These are phyloP conservation scores for Creontiades dilutus DNA, from an alignment of 2,888 invertebrate genomes.

Conservation along the genomic window DNA sequence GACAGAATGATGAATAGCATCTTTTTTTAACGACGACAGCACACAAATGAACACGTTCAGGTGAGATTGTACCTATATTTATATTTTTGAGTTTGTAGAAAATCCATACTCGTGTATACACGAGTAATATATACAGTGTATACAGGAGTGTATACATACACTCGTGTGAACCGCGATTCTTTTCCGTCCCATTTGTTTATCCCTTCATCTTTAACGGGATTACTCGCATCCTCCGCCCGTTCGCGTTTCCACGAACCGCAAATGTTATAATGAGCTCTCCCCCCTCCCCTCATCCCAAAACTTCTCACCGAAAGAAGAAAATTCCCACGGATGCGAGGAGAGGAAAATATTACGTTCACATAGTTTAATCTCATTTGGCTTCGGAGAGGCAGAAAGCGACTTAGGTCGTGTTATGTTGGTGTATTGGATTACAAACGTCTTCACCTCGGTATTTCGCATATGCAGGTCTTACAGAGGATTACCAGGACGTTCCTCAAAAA, in stretches of 20 bases:
- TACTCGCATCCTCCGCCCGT: not conserved
- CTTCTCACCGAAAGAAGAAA: not conserved
- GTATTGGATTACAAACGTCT: not conserved
- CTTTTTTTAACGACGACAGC: not conserved
- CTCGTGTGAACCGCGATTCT: too few species aligned
- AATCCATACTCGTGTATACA: too few species aligned
- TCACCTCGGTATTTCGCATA: not conserved
- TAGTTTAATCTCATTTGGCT: slow-evolving; percentile 22
- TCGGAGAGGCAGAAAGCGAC: not conserved
- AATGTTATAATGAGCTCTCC: slow-evolving; percentile 22
- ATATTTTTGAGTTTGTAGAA: too few species aligned
- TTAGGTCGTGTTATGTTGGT: not conserved
- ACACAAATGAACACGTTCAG: not conserved
- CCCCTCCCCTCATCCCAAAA: too few species aligned
- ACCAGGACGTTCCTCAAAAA: not conserved
- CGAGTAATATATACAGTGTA: too few species aligned
- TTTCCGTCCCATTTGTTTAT: not conserved
- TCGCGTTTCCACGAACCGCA: not conserved
- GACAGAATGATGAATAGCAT: not conserved
- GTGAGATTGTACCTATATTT: too few species aligned
- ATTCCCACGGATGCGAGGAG: not conserved
- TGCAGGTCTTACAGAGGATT: not conserved
- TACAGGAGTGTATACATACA: too few species aligned
- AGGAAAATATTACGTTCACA: not conserved
- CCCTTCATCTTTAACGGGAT: slow-evolving; percentile 5